Evolutionary conservation across 2,113 vertebrate genomes (phyloP).

Genomic region (Carlito syrichta): DNA sequence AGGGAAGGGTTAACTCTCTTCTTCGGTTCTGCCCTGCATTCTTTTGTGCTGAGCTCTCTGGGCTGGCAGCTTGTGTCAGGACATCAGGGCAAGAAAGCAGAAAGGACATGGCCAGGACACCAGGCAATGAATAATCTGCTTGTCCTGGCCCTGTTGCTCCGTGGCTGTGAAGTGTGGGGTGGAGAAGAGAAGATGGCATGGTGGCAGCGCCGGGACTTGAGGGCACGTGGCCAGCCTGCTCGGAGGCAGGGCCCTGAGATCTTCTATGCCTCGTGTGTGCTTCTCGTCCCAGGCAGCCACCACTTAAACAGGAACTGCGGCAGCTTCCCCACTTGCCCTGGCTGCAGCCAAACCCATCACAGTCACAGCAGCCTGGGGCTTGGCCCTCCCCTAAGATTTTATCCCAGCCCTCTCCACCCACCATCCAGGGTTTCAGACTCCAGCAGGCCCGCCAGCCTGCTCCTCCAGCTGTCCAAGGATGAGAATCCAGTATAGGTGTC

Average conservation of each 20-base stretch:
- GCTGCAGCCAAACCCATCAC: not conserved
- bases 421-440: not conserved
- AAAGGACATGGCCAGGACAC: conserved; percentile 11
- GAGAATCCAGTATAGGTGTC: accelerated
- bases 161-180: not conserved
- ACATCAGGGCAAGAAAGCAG: conserved; percentile 40
- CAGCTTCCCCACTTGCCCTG: not conserved
- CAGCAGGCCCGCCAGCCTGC: not conserved
- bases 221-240: not conserved
- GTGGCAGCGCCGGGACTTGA: accelerated
- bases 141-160: not conserved
- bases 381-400: not conserved
- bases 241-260: not conserved
- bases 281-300: not conserved
- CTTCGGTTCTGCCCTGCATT: not conserved
- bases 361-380: not conserved
- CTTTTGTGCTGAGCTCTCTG: conserved; percentile 28
- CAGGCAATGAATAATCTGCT: conserved; percentile 31
- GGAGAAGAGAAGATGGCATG: too few species aligned
- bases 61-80: conserved; percentile 5
- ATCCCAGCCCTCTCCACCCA: not conserved
- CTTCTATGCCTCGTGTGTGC: accelerated
- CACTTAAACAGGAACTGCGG: not conserved
- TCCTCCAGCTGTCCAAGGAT: not conserved
- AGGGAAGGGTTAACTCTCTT: not conserved